Evolutionary conservation across 2,888 invertebrate species (phyloP).

Genomic region (Acanthoscelides obtectus): DNA sequence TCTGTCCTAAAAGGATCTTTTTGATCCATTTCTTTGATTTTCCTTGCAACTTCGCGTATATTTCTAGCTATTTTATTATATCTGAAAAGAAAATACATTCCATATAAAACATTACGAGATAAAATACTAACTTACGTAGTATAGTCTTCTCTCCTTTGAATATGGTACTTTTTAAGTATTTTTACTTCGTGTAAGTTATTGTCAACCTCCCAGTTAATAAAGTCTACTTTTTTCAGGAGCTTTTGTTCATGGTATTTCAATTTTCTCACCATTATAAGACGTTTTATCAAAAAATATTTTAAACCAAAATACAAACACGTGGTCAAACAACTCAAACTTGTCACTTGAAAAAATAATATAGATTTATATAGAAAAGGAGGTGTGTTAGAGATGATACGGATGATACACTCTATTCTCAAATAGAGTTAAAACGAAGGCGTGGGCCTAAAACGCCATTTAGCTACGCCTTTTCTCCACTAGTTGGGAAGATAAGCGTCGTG

Average conservation of each 20-base stretch:
- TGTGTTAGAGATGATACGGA: too few species aligned
- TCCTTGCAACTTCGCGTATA: slow-evolving; percentile 77
- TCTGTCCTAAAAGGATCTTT: slow-evolving; percentile 80
- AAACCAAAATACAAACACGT: too few species aligned
- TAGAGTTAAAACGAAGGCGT: too few species aligned
- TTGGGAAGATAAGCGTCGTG: too few species aligned
- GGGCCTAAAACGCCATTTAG: too few species aligned
- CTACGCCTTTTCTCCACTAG: too few species aligned
- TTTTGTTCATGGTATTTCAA: slow-evolving; percentile 97
- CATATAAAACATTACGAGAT: too few species aligned
- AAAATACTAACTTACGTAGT: slow-evolving; percentile 68
- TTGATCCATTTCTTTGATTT: slow-evolving; percentile 83
- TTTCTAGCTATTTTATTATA: slow-evolving; percentile 90
- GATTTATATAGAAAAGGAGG: too few species aligned
- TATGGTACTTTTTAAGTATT: slow-evolving; percentile 80
- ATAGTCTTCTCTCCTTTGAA: slow-evolving; percentile 94
- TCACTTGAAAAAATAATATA: too few species aligned
- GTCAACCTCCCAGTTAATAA: slow-evolving; percentile 95
- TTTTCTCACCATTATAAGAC: slow-evolving; percentile 95
- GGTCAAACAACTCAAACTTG: too few species aligned
- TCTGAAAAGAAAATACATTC: slow-evolving; percentile 59
- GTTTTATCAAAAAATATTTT: too few species aligned
- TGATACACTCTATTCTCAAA: too few species aligned
- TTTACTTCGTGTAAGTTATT: slow-evolving; percentile 91
- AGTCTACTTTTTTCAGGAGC: slow-evolving; percentile 95